These are phyloP conservation scores for Squalus acanthias DNA, from an alignment of 2,797 vertebrate genomes.

Conservation along the genomic window DNA sequence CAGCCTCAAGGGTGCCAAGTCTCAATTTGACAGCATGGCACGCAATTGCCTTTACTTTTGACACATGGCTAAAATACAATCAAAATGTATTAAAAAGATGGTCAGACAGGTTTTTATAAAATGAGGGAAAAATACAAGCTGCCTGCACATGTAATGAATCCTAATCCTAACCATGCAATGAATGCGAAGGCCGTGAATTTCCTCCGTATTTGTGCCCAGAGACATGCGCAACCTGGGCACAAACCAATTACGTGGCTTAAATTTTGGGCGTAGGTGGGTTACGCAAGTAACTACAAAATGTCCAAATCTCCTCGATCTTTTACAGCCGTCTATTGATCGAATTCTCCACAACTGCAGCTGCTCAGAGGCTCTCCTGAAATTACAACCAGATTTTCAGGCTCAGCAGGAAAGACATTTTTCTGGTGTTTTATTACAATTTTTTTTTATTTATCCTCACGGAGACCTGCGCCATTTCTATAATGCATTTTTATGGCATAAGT, in stretches of 20 bases:
- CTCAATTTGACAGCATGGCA: background rate
- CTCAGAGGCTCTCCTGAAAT: background rate
- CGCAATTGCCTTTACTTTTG: background rate
- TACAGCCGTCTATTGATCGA: background rate
- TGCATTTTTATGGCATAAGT: background rate
- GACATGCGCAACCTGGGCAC: background rate
- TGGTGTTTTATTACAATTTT: background rate
- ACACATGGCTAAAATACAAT: too few relatives aligned
- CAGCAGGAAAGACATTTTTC: background rate
- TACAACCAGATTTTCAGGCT: background rate
- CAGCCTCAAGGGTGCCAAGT: background rate
- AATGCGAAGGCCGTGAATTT: background rate
- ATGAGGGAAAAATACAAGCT: background rate
- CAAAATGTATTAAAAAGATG: too few relatives aligned
- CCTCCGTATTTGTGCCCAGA: background rate
- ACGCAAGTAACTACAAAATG: background rate
- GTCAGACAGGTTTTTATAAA: too few relatives aligned
- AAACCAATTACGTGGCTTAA: background rate
- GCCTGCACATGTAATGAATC: background rate
- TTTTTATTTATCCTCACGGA: background rate
- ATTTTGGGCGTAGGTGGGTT: background rate
- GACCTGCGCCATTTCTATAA: background rate
- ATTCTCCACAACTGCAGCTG: background rate
- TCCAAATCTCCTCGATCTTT: background rate
- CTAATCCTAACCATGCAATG: background rate